phyloP scores from a whole-genome alignment of 2,888 invertebrate genomes.

The Dinocampus coccinellae region DNA sequence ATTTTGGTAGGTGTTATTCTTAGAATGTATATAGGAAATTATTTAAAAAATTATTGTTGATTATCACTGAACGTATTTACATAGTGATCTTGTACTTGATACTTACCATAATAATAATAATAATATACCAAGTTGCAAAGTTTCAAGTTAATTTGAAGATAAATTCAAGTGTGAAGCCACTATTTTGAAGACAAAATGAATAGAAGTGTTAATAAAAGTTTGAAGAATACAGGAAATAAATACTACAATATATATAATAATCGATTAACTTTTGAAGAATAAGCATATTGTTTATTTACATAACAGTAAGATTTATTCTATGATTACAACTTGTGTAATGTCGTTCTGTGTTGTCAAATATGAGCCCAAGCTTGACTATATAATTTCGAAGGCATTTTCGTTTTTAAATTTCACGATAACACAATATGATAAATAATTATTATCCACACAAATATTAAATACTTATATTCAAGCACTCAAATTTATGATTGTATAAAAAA shows the following conservation, averaged over 20 bases:
- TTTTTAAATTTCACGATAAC: not conserved
- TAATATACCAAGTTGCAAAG: not conserved
- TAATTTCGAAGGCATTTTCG: not conserved
- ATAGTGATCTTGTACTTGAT: not conserved
- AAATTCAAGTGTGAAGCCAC: not conserved
- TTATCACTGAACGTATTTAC: not conserved
- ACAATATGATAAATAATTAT: not conserved
- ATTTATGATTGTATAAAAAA: conserved; percentile 16
- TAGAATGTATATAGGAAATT: too few species aligned
- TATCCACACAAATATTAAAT: conserved; percentile 9
- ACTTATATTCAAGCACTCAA: not conserved
- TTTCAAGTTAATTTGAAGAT: not conserved
- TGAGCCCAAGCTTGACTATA: not conserved
- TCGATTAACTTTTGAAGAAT: conserved; percentile 60
- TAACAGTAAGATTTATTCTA: conserved; percentile 53
- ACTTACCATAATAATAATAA: not conserved
- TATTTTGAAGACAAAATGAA: conserved; percentile 15
- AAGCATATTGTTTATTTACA: conserved; percentile 69
- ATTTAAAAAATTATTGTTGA: too few species aligned
- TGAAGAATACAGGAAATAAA: conserved; percentile 51
- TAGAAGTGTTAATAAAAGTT: conserved; percentile 34
- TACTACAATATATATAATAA: conserved; percentile 53
- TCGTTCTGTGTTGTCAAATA: not conserved
- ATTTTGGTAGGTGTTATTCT: too few species aligned
- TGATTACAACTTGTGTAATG: conserved; percentile 29